Conservation (phyloP, 2,113 vertebrate genomes). For the Solenodon paradoxus region DNA sequence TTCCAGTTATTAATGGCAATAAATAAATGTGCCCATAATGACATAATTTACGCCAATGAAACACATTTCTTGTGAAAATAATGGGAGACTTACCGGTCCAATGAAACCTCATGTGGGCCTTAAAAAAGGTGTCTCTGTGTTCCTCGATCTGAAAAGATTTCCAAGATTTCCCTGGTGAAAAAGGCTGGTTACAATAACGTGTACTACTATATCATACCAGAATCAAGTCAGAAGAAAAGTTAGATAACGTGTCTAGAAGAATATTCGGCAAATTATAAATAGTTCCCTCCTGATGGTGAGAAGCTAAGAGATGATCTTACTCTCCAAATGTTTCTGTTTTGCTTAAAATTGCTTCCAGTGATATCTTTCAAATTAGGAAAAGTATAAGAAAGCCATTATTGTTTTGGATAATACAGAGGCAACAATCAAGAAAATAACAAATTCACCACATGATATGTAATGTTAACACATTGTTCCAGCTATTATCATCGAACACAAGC, state of each 20-base stretch:
- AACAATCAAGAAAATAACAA: not conserved
- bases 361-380: slow-evolving; percentile 1
- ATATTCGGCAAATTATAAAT: slow-evolving; percentile 12
- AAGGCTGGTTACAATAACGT: not conserved
- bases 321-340: not conserved
- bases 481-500: not conserved
- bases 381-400: not conserved
- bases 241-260: not conserved
- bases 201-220: not conserved
- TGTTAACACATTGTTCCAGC: not conserved
- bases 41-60: not conserved
- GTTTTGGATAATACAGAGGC: not conserved
- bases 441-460: not conserved
- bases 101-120: not conserved
- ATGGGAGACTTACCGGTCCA: not conserved
- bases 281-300: not conserved
- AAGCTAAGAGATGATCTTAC: not conserved
- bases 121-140: not conserved
- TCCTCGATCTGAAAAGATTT: not conserved
- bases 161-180: not conserved
- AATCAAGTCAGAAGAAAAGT: not conserved
- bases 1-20: slow-evolving; percentile 13
- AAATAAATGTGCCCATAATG: not conserved
- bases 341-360: not conserved
- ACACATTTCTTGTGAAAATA: not conserved